Base-by-base conservation (phyloP, 2,888 invertebrate genomes). In the Diogma glabrata region DNA sequence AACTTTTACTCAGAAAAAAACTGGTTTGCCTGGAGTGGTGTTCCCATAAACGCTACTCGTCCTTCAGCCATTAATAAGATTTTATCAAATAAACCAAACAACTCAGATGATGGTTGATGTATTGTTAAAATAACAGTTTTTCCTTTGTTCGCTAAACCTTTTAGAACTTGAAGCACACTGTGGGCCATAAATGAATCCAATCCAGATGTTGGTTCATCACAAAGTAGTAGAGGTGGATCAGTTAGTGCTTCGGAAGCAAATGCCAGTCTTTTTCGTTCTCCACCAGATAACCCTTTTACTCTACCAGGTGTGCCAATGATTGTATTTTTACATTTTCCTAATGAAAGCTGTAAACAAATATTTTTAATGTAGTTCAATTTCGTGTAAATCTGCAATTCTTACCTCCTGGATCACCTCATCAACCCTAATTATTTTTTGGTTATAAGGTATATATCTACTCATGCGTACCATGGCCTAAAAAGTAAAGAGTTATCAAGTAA, bases 221-320 rank as follows among this genome's bases (percentile, higher is more conserved):
- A 95, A 66, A 97, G 92, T 78, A 97, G 81, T 40, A 97, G 72
- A 0, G 91, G 84, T 0, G 97, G 97, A 72, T 97, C 90, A 0
- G 94, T 96, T 43, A 96, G 73, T 3, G 94, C 85, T 73, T 97
- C 97, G n/a, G 93, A 88, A 16, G 96, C 97, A 66, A 99, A 95
- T 0, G 95, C 88, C 10, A 97, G 73, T 52, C 96, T 76, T 67
- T 95, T 95, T 77, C 87, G 87, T 72, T 97, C 97, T 0, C 97
- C 97, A 0, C 97, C 97, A 0, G 94, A 95, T 53, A 96, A 84
- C 0, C 95, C 94, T 72, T 91, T 92, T 33, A 88, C 72, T 17
- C 87, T 72, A 0, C 94, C 95, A 0, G 88, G 83, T 45, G 85
- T 78, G 0, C 97, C 96, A 53, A 97, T 96, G 36, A 84, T 77